A percentile compares a stretch with the other conserved stretches of the same genome.
Evolutionary conservation across 2,888 invertebrate genomes (phyloP).

Genomic region (Cryptocephalus moraei): DNA sequence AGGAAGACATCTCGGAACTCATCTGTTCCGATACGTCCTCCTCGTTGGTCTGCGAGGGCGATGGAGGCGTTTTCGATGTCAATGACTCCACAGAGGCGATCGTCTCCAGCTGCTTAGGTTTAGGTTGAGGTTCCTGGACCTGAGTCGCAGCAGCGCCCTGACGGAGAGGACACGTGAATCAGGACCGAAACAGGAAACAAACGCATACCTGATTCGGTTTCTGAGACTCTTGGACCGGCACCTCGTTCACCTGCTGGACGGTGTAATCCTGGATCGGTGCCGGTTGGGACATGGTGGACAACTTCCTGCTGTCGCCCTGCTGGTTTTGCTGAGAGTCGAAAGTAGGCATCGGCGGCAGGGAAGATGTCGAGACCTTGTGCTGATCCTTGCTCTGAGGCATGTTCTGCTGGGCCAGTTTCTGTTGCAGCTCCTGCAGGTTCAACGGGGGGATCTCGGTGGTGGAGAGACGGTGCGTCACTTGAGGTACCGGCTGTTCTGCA

Average conservation of each 20-base stretch:
- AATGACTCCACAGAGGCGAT: constrained; percentile 9
- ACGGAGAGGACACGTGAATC: no score
- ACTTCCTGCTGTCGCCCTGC: constrained; percentile 24
- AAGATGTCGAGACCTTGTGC: constrained; percentile 24
- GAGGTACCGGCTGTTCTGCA: not conserved
- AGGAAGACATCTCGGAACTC: constrained; percentile 30
- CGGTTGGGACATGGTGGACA: constrained; percentile 32
- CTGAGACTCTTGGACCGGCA: constrained; percentile 14
- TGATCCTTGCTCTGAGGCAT: constrained; percentile 26
- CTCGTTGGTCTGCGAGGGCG: constrained; percentile 1
- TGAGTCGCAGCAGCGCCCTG: no score
- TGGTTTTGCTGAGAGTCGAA: constrained; percentile 21
- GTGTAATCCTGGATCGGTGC: constrained; percentile 24
- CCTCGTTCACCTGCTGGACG: constrained; percentile 20
- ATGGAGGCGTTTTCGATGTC: constrained; percentile 6
- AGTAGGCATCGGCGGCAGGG: constrained; percentile 30
- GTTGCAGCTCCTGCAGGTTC: constrained; percentile 32
- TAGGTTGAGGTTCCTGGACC: constrained; percentile 5
- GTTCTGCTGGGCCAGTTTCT: constrained; percentile 31
- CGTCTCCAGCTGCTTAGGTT: constrained; percentile 4
- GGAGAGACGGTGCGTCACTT: constrained; percentile 18
- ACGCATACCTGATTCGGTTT: constrained; percentile 9
- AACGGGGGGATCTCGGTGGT: constrained; percentile 25
- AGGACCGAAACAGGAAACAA: no score
- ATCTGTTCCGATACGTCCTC: constrained; percentile 27